Evolutionary conservation across 2,113 vertebrate genomes (phyloP), one percentile per base, ranked within the genome.

Genomic region (Atractosteus spatula): DNA sequence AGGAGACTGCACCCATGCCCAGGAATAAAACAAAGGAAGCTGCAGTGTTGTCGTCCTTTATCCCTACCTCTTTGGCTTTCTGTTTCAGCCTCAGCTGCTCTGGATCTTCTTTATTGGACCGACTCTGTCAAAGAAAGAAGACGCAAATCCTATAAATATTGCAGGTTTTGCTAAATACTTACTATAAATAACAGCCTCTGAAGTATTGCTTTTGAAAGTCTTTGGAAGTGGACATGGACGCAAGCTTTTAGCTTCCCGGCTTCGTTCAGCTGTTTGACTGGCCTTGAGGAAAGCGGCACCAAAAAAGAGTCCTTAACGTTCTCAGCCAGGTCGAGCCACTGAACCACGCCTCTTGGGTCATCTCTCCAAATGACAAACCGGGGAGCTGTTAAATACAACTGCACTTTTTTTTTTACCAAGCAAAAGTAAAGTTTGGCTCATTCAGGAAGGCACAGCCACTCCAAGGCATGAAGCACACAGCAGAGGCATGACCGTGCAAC

Each of bases 11-110:
- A 88, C 90, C 89, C 89, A 92, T 88, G 84, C 85, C 87, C 86
- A 82, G 76, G 75, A 73, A 82, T 11, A 76, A 71, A 69, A 45
- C 62, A 55, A 87, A 89, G 79, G 80, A 82, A 81, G 72, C 72
- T 55, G 69, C 41, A 45, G 55, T 69, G 2, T 17, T 44, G 8
- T 66, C 68, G 16, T 51, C 16, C 14, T 82, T 74, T 82, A 84
- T 85, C 77, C 89, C 79, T 89, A 93, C 93, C 91, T 94, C 96
- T 94, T 95, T 99, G 7, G 94, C 97, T 85, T 90, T 95, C 86
- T 98, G 97, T 89, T 94, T 97, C 74, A 99, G 92, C 83, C 90
- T 90, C 87, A 95, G 89, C 76, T 93, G 94, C 76, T 95, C 93
- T 68, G 95, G 95, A 85, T 98, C 95, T 77, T 97, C 97, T 73